Evolutionary conservation across 2,888 invertebrate species (phyloP).

Genomic region (Galerucella calmariensis): DNA sequence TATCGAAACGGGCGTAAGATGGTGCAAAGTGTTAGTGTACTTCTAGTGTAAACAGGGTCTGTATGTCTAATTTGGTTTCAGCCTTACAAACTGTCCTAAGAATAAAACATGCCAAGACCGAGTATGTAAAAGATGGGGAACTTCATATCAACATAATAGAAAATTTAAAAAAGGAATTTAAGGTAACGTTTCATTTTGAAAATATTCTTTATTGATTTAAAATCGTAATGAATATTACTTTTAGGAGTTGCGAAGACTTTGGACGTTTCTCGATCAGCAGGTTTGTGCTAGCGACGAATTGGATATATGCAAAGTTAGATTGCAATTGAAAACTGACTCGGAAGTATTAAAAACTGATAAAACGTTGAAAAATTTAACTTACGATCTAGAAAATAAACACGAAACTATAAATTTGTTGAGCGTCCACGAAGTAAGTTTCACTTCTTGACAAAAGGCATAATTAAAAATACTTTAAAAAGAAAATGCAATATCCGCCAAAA

Average conservation of each 20-base stretch:
- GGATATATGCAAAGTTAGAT: slow-evolving; percentile 75
- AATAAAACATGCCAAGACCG: slow-evolving; percentile 57
- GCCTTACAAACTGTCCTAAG: slow-evolving; percentile 64
- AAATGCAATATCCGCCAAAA: too few species aligned
- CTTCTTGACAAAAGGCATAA: not conserved
- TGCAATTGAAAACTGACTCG: slow-evolving; percentile 63
- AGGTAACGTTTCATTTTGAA: slow-evolving; percentile 56
- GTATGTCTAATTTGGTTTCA: slow-evolving; percentile 48
- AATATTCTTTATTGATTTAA: slow-evolving; percentile 5
- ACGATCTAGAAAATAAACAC: slow-evolving; percentile 57
- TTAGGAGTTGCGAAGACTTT: slow-evolving; percentile 60
- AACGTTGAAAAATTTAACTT: slow-evolving; percentile 58
- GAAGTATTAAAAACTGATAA: slow-evolving; percentile 41
- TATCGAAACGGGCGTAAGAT: too few species aligned
- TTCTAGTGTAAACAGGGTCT: too few species aligned
- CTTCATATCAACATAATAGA: slow-evolving; percentile 70
- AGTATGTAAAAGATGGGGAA: slow-evolving; percentile 66
- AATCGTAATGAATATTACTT: not conserved
- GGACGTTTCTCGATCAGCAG: slow-evolving; percentile 62
- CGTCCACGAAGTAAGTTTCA: slow-evolving; percentile 60
- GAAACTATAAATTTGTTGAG: slow-evolving; percentile 63
- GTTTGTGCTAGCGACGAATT: slow-evolving; percentile 77
- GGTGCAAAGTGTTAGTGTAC: too few species aligned
- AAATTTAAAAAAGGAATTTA: slow-evolving; percentile 74
- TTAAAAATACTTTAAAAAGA: slow-evolving; percentile 19